A percentile compares a stretch with the other conserved stretches of the same genome.
Evolutionary conservation across 2,113 vertebrate genomes (phyloP).

Genomic region (Lipophrys pholis): DNA sequence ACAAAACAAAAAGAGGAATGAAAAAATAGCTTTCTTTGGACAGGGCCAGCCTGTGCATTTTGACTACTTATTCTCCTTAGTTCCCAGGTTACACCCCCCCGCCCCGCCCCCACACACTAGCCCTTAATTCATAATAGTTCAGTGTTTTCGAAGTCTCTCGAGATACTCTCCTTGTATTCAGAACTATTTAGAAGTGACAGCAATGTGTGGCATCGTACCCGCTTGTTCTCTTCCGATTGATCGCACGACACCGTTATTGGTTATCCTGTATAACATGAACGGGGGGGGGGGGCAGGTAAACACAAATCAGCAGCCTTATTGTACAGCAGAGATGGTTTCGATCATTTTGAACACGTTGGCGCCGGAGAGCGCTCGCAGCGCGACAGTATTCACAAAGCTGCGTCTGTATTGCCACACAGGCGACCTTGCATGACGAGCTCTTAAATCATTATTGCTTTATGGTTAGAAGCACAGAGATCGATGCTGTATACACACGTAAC

Average conservation of each 20-base stretch:
- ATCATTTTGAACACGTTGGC: conserved; percentile 38
- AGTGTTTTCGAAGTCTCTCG: conserved; percentile 51
- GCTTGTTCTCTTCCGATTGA: conserved; percentile 20
- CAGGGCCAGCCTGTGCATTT: conserved; percentile 86
- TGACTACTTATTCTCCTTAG: conserved; percentile 54
- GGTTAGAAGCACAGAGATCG: conserved; percentile 74
- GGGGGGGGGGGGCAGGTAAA: conserved; percentile 51
- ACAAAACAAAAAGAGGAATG: conserved; percentile 49
- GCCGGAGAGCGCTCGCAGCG: conserved; percentile 65
- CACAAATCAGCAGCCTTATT: conserved; percentile 67
- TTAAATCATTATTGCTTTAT: conserved; percentile 82
- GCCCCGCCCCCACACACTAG: conserved; percentile 40
- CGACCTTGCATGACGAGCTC: conserved; percentile 76
- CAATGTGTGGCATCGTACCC: conserved; percentile 35
- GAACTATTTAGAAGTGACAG: conserved; percentile 38
- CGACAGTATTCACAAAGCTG: conserved; percentile 75
- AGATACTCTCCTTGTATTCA: conserved; percentile 13
- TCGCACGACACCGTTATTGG: conserved; percentile 24
- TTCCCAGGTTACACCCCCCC: conserved; percentile 30
- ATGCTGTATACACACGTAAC: conserved; percentile 70
- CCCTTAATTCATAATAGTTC: conserved; percentile 71
- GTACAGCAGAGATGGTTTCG: conserved; percentile 71
- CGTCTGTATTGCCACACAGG: conserved; percentile 79
- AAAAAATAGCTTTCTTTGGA: conserved; percentile 83
- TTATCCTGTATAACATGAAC: conserved; percentile 44